phyloP scores from a whole-genome alignment of 2,797 vertebrate species.

The Florisuga fusca region DNA sequence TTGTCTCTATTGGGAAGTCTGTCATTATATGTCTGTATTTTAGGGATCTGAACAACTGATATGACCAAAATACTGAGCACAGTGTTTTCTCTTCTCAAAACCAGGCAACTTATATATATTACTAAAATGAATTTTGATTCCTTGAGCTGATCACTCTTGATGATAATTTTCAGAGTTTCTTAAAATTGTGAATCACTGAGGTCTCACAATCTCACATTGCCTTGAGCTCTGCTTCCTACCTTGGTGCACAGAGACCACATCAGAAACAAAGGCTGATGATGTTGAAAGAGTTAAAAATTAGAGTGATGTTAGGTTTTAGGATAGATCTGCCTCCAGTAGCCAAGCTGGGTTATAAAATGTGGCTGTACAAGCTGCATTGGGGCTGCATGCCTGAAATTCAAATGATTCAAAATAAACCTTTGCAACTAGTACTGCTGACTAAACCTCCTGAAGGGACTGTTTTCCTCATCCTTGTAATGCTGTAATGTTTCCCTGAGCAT shows the following conservation, averaged over 20 bases:
- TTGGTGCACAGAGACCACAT: neutral
- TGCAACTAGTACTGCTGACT: neutral
- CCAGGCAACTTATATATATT: neutral
- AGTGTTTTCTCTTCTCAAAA: neutral
- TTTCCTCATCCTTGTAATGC: neutral
- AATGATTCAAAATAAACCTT: neutral
- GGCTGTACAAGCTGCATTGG: neutral
- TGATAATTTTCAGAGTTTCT: neutral
- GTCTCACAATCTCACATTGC: neutral
- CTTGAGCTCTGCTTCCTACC: neutral
- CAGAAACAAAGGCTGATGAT: neutral
- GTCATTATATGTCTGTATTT: neutral
- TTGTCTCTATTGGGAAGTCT: neutral
- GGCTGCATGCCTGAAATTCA: neutral
- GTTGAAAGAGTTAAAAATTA: neutral
- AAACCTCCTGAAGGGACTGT: neutral
- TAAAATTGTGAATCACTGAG: neutral
- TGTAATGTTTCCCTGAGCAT: too few relatives aligned
- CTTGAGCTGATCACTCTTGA: rapidly evolving
- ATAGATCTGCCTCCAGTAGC: neutral
- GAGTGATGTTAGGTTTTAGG: neutral
- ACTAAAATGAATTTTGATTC: neutral
- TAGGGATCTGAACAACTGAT: neutral
- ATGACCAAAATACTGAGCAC: neutral
- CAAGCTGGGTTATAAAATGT: neutral